Base-by-base conservation (phyloP, 2,888 invertebrate species). In the Lasioglossum vierecki region DNA sequence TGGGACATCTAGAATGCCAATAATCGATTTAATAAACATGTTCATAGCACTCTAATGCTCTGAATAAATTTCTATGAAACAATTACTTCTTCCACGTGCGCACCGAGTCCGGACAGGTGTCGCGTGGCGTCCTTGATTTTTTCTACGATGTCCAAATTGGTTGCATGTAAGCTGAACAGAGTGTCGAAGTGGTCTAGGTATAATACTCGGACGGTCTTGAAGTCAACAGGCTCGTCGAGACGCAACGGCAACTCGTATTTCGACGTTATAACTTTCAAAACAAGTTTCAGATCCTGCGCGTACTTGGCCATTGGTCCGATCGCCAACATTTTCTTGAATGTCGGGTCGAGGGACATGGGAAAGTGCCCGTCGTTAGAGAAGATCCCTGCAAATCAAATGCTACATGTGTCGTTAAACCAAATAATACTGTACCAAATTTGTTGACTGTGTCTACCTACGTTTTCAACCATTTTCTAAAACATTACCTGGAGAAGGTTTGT, bases 241-340 rank as follows among this genome's bases (percentile, higher is more conserved):
- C 95, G 93, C 72, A 97, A 92, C 57, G 94, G 91, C 22, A 30
- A 0, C 84, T 80, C 5, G 93, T 93, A 74, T 95, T 95, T 8
- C 95, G 96, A 96, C 0, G 96, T 96, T 95, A 98, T 95, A 4
- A 97, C 95, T 91, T 96, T 96, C 90, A 97, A 94, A 84, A 98
- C 95, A 1, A 97, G 95, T 0, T 96, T 94, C 39, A 99, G 95
- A 95, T 99, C 99, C 41, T 96, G 96, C 0, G 97, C 97, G 92
- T 96, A 97, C n/a, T 98, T 96, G 44, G 97, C 96, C 95, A 99
- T 96, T 0, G 99, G 99, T 0, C 97, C 97, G 60, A 97, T 92
- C 0, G 96, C 95, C 41, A 97, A 94, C 92, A 95, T 96, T 75
- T 95, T 94, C 0, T 94, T 88, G 92, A 96, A 96, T 8, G 94